phyloP scores from a whole-genome alignment of 2,113 vertebrate species.

The Ceyx margarethae region DNA sequence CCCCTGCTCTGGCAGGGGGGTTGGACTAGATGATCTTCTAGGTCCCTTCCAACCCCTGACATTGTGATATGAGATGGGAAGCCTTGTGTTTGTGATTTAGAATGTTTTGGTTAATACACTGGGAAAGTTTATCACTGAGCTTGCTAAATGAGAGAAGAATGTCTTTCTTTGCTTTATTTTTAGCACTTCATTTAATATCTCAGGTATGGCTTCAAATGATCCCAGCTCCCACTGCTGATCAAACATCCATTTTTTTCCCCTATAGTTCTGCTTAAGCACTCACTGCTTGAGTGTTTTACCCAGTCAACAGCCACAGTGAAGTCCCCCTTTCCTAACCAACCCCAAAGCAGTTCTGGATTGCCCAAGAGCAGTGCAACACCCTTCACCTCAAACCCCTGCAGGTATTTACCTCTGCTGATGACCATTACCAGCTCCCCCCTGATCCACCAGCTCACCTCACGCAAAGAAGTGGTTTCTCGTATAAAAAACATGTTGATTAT shows the following conservation, averaged over 20 bases:
- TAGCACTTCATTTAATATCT: background rate
- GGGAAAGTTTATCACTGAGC: background rate
- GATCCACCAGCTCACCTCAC: too few relatives aligned
- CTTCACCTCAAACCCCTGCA: too few relatives aligned
- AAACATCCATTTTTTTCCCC: background rate
- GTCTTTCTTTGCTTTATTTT: background rate
- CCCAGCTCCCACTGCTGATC: background rate
- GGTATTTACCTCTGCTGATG: too few relatives aligned
- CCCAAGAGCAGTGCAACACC: too few relatives aligned
- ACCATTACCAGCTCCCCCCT: too few relatives aligned
- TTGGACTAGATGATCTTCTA: too few relatives aligned
- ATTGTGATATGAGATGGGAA: background rate
- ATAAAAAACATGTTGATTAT: conserved; percentile 91
- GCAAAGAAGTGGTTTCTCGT: too few relatives aligned
- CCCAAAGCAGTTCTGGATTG: too few relatives aligned
- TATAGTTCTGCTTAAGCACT: background rate
- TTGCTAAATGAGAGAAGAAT: background rate
- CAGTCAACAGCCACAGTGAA: background rate
- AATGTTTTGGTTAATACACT: background rate
- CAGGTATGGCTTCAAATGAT: background rate
- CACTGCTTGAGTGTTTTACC: background rate
- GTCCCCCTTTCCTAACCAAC: background rate
- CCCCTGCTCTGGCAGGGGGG: too few relatives aligned
- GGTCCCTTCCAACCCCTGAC: too few relatives aligned
- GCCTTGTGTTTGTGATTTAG: background rate